phyloP scores from a whole-genome alignment of 2,888 invertebrate genomes.

The Mimas tiliae region DNA sequence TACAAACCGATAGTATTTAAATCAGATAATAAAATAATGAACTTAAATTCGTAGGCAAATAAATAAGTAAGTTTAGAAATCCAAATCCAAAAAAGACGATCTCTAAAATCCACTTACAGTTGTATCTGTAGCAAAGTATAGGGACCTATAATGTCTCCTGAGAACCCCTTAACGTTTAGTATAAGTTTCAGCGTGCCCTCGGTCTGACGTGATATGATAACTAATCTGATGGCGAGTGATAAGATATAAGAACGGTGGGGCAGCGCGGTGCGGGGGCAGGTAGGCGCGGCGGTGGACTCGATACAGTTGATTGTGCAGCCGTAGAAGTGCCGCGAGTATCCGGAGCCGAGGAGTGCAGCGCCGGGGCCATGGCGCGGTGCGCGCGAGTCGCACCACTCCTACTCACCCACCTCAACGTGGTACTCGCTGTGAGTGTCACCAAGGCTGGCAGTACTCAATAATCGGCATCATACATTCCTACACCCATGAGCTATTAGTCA shows the following conservation, averaged over 20 bases:
- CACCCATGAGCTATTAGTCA: no score
- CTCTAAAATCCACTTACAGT: no score
- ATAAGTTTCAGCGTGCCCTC: background rate
- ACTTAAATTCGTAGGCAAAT: no score
- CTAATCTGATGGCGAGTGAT: background rate
- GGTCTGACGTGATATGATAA: background rate
- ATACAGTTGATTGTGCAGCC: background rate
- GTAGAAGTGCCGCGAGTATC: background rate
- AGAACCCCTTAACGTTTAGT: background rate
- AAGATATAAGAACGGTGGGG: background rate
- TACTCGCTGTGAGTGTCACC: constrained; percentile 60
- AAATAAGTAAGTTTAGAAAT: no score
- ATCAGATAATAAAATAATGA: no score
- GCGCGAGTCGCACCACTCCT: constrained; percentile 51
- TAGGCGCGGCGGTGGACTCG: background rate
- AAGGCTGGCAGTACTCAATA: background rate
- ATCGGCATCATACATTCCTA: background rate
- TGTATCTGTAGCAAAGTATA: no score
- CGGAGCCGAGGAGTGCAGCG: background rate
- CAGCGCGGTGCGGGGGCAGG: background rate
- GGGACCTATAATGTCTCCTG: no score
- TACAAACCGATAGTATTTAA: no score
- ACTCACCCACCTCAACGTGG: constrained; percentile 63
- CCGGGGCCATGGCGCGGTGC: constrained; percentile 41
- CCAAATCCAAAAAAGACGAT: background rate